phyloP scores from a whole-genome alignment of 1,140 invertebrate genomes.

The Medauroidea extradentata region DNA sequence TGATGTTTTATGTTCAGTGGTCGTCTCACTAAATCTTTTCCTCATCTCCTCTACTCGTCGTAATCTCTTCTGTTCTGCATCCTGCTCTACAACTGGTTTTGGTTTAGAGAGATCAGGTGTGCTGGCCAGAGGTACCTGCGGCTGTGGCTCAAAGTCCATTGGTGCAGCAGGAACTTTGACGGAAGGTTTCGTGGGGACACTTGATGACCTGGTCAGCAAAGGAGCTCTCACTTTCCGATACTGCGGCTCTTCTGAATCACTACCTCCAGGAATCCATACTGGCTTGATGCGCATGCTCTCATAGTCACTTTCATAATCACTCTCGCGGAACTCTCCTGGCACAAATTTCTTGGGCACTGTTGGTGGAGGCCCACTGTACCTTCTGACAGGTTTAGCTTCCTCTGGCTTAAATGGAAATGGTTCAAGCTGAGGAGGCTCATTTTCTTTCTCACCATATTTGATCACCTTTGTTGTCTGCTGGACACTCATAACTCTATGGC shows the following conservation, averaged over 20 bases:
- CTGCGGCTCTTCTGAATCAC: slow-evolving; percentile 51
- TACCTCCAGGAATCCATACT: slow-evolving; percentile 56
- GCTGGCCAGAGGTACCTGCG: slow-evolving; percentile 19
- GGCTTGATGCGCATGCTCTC: slow-evolving; percentile 55
- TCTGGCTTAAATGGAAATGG: slow-evolving; percentile 47
- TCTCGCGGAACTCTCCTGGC: slow-evolving; percentile 60
- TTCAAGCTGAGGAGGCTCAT: slow-evolving; percentile 37
- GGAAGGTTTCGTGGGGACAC: slow-evolving; percentile 41
- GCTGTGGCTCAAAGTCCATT: slow-evolving; percentile 56
- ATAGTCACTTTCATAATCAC: slow-evolving; percentile 66
- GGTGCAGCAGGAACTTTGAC: slow-evolving; percentile 50
- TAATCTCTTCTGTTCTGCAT: slow-evolving; percentile 38
- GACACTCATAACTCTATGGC: slow-evolving; percentile 58
- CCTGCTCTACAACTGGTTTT: slow-evolving; percentile 23
- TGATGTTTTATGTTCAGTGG: slow-evolving; percentile 28
- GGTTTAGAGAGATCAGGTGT: slow-evolving; percentile 19
- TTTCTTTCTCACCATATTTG: slow-evolving; percentile 53
- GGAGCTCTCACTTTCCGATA: slow-evolving; percentile 58
- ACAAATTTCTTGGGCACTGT: slow-evolving; percentile 63
- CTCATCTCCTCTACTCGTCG: slow-evolving; percentile 37
- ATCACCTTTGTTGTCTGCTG: slow-evolving; percentile 64
- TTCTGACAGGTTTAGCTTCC: slow-evolving; percentile 26
- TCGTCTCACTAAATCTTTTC: slow-evolving; percentile 35
- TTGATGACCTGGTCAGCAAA: slow-evolving; percentile 31
- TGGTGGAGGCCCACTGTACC: slow-evolving; percentile 40